Evolutionary conservation across 1,140 invertebrate genomes (phyloP).

Genomic region (Panonychus citri): DNA sequence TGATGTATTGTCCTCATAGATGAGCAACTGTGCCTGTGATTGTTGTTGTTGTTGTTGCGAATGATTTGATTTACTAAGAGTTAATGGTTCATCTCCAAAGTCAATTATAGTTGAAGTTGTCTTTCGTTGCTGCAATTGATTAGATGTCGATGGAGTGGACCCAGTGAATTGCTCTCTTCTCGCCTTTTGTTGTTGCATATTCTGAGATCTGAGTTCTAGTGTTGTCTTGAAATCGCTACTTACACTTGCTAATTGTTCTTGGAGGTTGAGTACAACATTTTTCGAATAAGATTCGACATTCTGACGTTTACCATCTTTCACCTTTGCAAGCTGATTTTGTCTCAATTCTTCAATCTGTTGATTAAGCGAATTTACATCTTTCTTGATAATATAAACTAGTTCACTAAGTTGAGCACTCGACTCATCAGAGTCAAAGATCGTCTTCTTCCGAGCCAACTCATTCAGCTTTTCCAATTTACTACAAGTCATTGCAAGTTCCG

Average conservation of each 20-base stretch:
- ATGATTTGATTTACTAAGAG: too few species aligned
- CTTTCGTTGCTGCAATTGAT: conserved; percentile 23
- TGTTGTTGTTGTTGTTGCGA: too few species aligned
- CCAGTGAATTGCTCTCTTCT: conserved; percentile 77
- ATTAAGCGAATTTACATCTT: conserved; percentile 79
- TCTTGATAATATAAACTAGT: conserved; percentile 89
- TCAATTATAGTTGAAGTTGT: conserved; percentile 24
- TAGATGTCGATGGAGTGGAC: conserved; percentile 1
- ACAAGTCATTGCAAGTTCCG: conserved; percentile 8
- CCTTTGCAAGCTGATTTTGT: conserved; percentile 21
- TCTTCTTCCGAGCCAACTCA: conserved; percentile 79
- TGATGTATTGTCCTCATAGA: conserved; percentile 30
- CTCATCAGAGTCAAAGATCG: conserved; percentile 67
- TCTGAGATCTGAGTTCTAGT: conserved; percentile 64
- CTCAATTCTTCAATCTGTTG: conserved; percentile 61
- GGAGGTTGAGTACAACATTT: conserved; percentile 73
- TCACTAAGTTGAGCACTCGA: conserved; percentile 80
- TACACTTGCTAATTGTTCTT: conserved; percentile 86
- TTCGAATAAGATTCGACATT: conserved; percentile 73
- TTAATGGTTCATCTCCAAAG: too few species aligned
- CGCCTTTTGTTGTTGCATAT: conserved; percentile 80
- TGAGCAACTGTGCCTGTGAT: conserved; percentile 5
- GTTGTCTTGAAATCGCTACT: conserved; percentile 89
- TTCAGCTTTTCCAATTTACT: conserved; percentile 18
- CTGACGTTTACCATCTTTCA: conserved; percentile 39